Evolutionary conservation across 2,113 vertebrate genomes (phyloP).

Genomic region (Neogobius melanostomus): DNA sequence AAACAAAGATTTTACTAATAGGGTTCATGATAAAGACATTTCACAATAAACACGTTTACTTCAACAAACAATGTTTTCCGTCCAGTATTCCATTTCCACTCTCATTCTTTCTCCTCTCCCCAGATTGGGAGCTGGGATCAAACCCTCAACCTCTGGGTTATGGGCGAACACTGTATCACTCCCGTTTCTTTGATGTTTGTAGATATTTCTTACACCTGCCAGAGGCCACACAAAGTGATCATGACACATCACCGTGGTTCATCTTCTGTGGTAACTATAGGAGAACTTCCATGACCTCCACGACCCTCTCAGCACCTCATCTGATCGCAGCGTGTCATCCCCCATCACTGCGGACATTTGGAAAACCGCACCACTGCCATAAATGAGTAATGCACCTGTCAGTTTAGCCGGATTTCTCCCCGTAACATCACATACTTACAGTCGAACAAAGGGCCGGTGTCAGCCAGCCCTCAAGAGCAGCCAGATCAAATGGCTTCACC

Average conservation of each 20-base stretch:
- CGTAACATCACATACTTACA: slow-evolving; percentile 40
- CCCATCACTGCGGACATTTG: slow-evolving; percentile 55
- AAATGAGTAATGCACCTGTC: slow-evolving; percentile 67
- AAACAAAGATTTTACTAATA: too few species aligned
- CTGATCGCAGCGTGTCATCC: slow-evolving; percentile 40
- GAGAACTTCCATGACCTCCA: slow-evolving; percentile 69
- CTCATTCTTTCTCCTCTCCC: too few species aligned
- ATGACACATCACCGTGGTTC: slow-evolving; percentile 33
- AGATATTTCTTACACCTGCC: slow-evolving; percentile 32
- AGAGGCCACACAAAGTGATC: slow-evolving; percentile 34
- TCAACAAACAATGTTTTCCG: too few species aligned
- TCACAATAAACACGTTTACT: too few species aligned
- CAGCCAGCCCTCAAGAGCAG: slow-evolving; percentile 24
- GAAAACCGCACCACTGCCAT: slow-evolving; percentile 52
- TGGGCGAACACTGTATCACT: too few species aligned
- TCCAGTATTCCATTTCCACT: too few species aligned
- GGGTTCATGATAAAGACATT: too few species aligned
- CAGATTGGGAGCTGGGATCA: too few species aligned
- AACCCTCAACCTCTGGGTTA: too few species aligned
- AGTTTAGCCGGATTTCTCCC: slow-evolving; percentile 49
- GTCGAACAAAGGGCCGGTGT: slow-evolving; percentile 27
- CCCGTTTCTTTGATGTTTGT: neutral
- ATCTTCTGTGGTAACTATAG: slow-evolving; percentile 61
- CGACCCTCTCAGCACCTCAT: slow-evolving; percentile 55
- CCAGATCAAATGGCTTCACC: slow-evolving; percentile 13